Evolutionary conservation across 2,888 invertebrate genomes (phyloP).

Genomic region (Epinotia ramella): DNA sequence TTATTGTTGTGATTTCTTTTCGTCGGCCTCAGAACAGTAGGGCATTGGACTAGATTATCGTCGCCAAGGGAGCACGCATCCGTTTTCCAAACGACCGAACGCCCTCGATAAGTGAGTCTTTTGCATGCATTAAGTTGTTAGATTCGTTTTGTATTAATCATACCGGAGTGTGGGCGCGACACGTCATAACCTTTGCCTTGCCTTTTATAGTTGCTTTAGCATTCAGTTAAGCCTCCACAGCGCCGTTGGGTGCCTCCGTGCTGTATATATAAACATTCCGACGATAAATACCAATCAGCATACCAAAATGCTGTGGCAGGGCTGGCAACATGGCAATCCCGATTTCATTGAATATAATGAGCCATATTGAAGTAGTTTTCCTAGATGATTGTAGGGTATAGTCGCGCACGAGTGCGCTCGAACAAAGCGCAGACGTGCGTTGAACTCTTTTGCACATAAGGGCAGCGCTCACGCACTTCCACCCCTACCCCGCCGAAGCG

Average conservation of each 20-base stretch:
- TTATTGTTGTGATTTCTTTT: slow-evolving; percentile 81
- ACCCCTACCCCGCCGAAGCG: slow-evolving; percentile 48
- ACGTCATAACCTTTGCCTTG: slow-evolving; percentile 74
- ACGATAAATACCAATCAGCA: neutral
- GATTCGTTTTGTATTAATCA: slow-evolving; percentile 67
- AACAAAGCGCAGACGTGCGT: slow-evolving; percentile 78
- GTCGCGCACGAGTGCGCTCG: slow-evolving; percentile 70
- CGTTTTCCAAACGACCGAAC: slow-evolving; percentile 69
- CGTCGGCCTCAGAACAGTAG: slow-evolving; percentile 69
- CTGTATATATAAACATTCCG: neutral
- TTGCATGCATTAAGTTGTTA: slow-evolving; percentile 71
- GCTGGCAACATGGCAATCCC: neutral
- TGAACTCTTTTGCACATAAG: slow-evolving; percentile 82
- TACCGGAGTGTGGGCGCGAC: slow-evolving; percentile 72
- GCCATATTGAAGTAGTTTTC: slow-evolving; percentile 46
- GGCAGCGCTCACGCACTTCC: slow-evolving; percentile 72
- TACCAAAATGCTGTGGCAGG: neutral
- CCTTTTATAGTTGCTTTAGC: slow-evolving; percentile 58
- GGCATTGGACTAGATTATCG: slow-evolving; percentile 69
- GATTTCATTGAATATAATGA: slow-evolving; percentile 25
- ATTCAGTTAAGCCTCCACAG: slow-evolving; percentile 10
- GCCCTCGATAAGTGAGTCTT: slow-evolving; percentile 77
- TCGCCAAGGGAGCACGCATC: slow-evolving; percentile 67
- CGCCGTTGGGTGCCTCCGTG: neutral
- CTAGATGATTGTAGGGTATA: slow-evolving; percentile 58